Evolutionary conservation across 2,888 invertebrate species (phyloP), one percentile per base, ranked within the genome.

Genomic region (Endotricha flammealis): DNA sequence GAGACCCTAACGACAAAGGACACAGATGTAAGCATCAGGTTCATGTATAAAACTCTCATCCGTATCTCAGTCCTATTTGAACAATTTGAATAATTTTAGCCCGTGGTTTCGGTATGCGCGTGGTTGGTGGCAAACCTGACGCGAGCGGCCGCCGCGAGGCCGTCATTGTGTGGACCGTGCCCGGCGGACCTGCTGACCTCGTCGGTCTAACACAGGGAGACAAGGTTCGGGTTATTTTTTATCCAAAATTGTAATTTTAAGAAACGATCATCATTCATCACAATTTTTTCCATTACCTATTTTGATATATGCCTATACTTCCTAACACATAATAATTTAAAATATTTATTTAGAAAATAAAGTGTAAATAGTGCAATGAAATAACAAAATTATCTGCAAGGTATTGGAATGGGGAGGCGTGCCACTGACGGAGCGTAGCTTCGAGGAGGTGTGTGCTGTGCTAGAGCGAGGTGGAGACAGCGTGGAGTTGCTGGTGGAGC

Each of bases 321-420:
- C n/a, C n/a, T n/a, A n/a, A n/a, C n/a, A n/a, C n/a, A n/a, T n/a
- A n/a, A n/a, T n/a, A n/a, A n/a, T n/a, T n/a, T n/a, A n/a, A n/a
- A n/a, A n/a, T n/a, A n/a, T n/a, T n/a, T n/a, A n/a, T n/a, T n/a
- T n/a, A n/a, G n/a, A n/a, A n/a, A n/a, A n/a, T n/a, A n/a, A n/a
- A n/a, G n/a, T n/a, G n/a, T n/a, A n/a, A n/a, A n/a, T n/a, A n/a
- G n/a, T n/a, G n/a, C n/a, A 13, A 23, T 8, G 31, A 6, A 12
- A 8, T 7, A 11, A 7, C 11, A 22, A 4, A 12, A 10, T 23
- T 6, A 24, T 24, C 1, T 30, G 17, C 1, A 52, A 93, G 93
- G 95, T 98, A 36, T 80, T 97, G 43, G 96, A 97, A 74, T 97
- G 97, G 96, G 93, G 94, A 46, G 95, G 96, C 0, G 91, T 96